Percentiles rank a stretch among this genome's conserved stretches.
These are phyloP conservation scores for Ceramica pisi DNA, from an alignment of 2,888 invertebrate genomes.

Conservation along the genomic window DNA sequence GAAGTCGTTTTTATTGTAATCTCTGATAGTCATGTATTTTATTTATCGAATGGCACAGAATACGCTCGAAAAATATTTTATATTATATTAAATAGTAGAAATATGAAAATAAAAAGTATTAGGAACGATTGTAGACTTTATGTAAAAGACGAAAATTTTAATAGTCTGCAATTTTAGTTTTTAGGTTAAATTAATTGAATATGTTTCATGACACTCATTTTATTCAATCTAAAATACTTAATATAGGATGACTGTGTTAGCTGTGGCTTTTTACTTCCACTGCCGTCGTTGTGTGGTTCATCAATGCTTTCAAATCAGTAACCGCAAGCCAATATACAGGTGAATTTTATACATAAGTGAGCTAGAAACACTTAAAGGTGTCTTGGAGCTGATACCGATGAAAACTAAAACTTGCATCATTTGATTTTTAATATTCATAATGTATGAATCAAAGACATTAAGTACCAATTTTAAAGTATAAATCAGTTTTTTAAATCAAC, in stretches of 20 bases:
- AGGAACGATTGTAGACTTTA: slow-evolving; percentile 43
- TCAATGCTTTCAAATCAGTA: slow-evolving; percentile 42
- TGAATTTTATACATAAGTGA: not conserved
- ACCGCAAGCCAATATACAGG: slow-evolving; percentile 42
- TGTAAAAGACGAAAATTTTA: slow-evolving; percentile 46
- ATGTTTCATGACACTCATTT: slow-evolving; percentile 56
- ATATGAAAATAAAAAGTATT: slow-evolving; percentile 63
- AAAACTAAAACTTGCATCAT: not conserved
- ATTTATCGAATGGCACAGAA: slow-evolving; percentile 35
- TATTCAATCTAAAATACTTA: slow-evolving; percentile 17
- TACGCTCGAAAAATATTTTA: slow-evolving; percentile 52
- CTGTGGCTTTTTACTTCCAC: slow-evolving; percentile 24
- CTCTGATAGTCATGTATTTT: slow-evolving; percentile 45
- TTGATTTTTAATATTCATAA: not conserved
- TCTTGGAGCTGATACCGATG: not conserved
- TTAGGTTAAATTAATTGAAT: slow-evolving; percentile 41
- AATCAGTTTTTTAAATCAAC: too few relatives aligned
- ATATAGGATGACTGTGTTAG: slow-evolving; percentile 30
- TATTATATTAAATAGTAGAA: slow-evolving; percentile 27
- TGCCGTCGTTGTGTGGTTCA: slow-evolving; percentile 31
- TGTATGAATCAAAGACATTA: too few relatives aligned
- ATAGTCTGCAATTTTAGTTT: slow-evolving; percentile 56
- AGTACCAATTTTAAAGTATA: too few relatives aligned
- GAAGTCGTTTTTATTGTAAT: slow-evolving; percentile 49
- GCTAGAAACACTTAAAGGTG: not conserved